Conservation (phyloP, 2,113 vertebrate species). For the Prunella himalayana region DNA sequence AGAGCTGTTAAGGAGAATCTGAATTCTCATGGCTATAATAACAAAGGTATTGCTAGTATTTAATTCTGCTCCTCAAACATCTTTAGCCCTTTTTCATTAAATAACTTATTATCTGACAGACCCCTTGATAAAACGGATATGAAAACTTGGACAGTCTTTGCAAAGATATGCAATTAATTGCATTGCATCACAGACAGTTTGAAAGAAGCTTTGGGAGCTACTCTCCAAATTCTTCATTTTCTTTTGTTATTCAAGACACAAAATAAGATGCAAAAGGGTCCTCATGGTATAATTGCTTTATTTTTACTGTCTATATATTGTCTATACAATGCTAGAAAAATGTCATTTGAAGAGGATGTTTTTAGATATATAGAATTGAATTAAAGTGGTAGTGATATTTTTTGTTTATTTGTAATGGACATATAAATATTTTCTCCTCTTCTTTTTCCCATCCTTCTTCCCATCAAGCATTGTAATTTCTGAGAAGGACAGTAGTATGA, state of each 20-base stretch:
- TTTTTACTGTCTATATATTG: neutral
- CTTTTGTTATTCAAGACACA: neutral
- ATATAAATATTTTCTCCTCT: neutral
- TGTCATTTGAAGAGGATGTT: neutral
- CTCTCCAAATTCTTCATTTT: neutral
- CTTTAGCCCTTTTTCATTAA: neutral
- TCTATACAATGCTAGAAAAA: neutral
- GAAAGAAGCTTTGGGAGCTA: neutral
- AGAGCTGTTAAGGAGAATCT: neutral
- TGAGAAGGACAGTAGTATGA: neutral
- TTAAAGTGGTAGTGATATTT: neutral
- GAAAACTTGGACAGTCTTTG: neutral
- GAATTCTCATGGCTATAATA: neutral
- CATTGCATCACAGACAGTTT: neutral
- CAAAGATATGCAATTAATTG: neutral
- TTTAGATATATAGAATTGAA: neutral
- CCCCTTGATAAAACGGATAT: neutral
- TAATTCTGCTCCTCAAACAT: neutral
- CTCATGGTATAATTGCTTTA: neutral
- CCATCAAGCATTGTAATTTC: neutral
- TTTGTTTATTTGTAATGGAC: neutral
- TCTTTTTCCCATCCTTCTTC: neutral
- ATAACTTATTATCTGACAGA: neutral
- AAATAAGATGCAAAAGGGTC: neutral
- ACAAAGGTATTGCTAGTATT: neutral